A percentile compares a stretch with the other conserved stretches of the same genome.
Conservation (phyloP, 2,113 vertebrate genomes). For the Ammodytes dubius region DNA sequence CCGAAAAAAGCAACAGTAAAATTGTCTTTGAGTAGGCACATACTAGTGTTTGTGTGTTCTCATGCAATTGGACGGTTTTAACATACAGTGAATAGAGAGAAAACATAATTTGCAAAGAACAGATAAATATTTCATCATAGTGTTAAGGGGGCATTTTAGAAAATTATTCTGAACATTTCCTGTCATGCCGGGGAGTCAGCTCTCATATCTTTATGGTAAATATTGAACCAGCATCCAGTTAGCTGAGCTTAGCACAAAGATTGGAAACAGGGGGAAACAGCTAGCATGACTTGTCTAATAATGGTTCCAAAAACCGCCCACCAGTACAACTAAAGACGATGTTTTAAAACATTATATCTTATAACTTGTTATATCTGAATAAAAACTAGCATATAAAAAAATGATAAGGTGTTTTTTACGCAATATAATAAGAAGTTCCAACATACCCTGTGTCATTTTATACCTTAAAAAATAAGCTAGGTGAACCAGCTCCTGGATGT, state of each 20-base stretch:
- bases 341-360: not conserved
- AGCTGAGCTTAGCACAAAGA: constrained; percentile 32
- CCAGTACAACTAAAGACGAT: not conserved
- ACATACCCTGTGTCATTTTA: not conserved
- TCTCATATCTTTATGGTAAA: not conserved
- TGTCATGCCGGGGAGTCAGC: not conserved
- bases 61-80: constrained; percentile 9
- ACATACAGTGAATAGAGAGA: not conserved
- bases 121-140: not conserved
- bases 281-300: not conserved
- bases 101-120: not conserved
- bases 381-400: not conserved
- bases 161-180: not conserved
- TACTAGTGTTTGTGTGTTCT: constrained; percentile 12
- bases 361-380: not conserved
- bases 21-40: not conserved
- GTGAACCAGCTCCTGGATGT: not conserved
- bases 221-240: constrained; percentile 6
- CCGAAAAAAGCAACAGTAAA: not conserved
- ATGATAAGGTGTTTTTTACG: not conserved
- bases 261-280: not conserved
- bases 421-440: not conserved
- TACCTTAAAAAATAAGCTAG: not conserved
- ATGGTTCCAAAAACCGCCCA: not conserved
- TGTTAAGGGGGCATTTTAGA: not conserved